Conservation (phyloP, 2,113 vertebrate species). For the Formicarius rufipectus region DNA sequence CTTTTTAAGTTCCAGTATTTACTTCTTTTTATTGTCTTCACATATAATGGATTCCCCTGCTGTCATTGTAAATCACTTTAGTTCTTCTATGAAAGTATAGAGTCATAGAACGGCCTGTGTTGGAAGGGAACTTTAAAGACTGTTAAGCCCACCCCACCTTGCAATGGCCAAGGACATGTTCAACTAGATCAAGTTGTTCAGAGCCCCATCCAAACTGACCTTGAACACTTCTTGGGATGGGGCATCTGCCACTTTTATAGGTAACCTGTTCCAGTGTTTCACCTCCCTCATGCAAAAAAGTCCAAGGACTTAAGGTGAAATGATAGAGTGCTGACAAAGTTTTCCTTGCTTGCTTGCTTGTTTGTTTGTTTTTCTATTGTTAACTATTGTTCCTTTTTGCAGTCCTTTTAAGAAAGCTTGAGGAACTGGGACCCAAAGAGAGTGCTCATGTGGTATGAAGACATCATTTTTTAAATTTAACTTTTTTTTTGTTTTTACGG, state of each 20-base stretch:
- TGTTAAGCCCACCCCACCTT: not conserved
- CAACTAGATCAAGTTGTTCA: not conserved
- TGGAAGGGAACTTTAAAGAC: not conserved
- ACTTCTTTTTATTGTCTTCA: not conserved
- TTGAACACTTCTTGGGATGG: not conserved
- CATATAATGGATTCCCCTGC: not conserved
- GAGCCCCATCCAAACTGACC: not conserved
- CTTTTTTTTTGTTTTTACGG: not conserved
- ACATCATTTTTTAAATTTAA: not conserved
- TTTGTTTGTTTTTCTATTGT: not conserved
- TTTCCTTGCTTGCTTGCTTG: not conserved
- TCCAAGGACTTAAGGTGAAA: not conserved
- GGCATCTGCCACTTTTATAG: too few relatives aligned
- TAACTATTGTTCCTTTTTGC: not conserved
- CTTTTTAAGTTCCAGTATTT: not conserved
- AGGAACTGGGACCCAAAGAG: not conserved
- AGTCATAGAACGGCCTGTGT: not conserved
- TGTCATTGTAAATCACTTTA: not conserved
- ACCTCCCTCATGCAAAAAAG: not conserved
- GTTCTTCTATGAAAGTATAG: not conserved
- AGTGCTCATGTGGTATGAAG: rapidly evolving
- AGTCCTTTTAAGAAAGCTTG: not conserved
- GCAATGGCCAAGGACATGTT: not conserved
- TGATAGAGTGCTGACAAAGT: rapidly evolving
- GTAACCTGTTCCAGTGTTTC: not conserved